A percentile compares a stretch with the other conserved stretches of the same genome.
These are phyloP conservation scores for Stenodera caucasica DNA, from an alignment of 2,888 invertebrate genomes.

Conservation along the genomic window DNA sequence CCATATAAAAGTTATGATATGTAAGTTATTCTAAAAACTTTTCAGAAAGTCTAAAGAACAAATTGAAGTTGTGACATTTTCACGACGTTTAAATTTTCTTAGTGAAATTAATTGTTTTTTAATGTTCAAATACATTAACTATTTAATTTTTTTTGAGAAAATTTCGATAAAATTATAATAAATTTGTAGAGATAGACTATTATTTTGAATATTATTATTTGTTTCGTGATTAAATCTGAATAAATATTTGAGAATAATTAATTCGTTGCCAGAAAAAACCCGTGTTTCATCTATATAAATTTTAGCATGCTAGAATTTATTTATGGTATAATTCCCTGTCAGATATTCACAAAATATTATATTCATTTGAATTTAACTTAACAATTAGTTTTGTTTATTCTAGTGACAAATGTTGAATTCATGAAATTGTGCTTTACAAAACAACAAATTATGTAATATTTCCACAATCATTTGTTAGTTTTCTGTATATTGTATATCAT, in stretches of 20 bases:
- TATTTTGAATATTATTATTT: not conserved
- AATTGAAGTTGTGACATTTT: conserved; percentile 2
- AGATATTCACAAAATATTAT: not conserved
- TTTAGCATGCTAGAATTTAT: not conserved
- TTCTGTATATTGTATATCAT: too few relatives aligned
- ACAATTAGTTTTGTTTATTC: not conserved
- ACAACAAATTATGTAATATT: not conserved
- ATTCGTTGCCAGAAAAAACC: not conserved
- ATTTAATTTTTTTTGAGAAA: not conserved
- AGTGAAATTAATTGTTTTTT: not conserved
- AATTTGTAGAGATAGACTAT: not conserved
- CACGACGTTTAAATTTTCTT: not conserved
- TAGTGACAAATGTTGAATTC: not conserved
- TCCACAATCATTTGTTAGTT: not conserved
- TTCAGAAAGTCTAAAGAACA: not conserved
- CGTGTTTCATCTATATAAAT: not conserved
- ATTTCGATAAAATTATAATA: not conserved
- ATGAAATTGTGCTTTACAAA: not conserved
- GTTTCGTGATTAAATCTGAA: conserved; percentile 1
- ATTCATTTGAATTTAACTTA: not conserved
- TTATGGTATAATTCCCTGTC: not conserved
- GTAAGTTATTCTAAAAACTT: not conserved
- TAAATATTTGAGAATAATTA: not conserved
- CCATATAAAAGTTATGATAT: conserved; percentile 1
- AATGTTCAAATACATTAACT: not conserved